Evolutionary conservation across 2,797 vertebrate genomes (phyloP), one percentile per base, ranked within the genome.

Genomic region (Gymnodraco acuticeps): DNA sequence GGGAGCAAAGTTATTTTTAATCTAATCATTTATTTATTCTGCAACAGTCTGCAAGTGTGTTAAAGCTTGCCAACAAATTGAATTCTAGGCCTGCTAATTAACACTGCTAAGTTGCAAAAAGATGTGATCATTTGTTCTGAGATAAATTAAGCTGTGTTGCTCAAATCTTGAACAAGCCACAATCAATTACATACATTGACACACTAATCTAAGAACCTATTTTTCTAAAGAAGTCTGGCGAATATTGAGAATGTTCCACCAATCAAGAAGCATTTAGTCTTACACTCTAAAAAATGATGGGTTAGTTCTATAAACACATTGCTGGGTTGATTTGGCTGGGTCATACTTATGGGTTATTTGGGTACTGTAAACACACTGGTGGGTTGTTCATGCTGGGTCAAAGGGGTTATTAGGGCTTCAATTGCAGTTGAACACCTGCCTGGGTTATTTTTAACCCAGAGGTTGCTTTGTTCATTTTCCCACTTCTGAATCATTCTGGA

Each of bases 71-170:
- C 51, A 56, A 59, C 71, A 75, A 51, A 75, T 11, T 7, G 0
- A 56, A 56, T 55, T 31, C 15, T 5, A 13, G n/a, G 55, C 64
- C 41, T 74, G 42, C 33, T 75, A 50, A 68, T 63, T 56, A 70
- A 63, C 31, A 43, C 51, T 31, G 43, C 43, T 43, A 68, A 68
- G 43, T 62, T 69, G 43, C 58, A 31, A 64, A 52, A 64, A 52
- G 60, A 59, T 69, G 56, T 38, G 48, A 59, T 23, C 12, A 41
- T 47, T 68, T 43, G 33, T 55, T 54, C 42, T 16, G 43, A 62
- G 23, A 19, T 42, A 69, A 55, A 69, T 55, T 17, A 31, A 42
- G 16, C 10, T 15, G 42, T 48, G 52, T 60, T 9, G 27, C 48
- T 47, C 3, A 46, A 60, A 47, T 69, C 19, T 27, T 48, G 19